These are phyloP conservation scores for Perca schrenkii DNA, from an alignment of 2,113 vertebrate species.

Conservation along the genomic window DNA sequence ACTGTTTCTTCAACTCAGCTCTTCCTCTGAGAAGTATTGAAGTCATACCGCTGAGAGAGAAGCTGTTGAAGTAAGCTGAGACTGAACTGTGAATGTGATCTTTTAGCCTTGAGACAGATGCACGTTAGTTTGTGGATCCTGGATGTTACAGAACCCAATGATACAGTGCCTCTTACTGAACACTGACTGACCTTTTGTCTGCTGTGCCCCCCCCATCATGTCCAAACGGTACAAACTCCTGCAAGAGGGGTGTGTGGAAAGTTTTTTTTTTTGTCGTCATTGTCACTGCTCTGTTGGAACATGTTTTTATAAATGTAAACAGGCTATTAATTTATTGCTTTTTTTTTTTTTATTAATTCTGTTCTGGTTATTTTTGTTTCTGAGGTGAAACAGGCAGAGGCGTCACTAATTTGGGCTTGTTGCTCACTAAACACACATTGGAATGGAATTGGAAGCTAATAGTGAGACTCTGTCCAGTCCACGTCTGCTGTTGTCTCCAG, in stretches of 20 bases:
- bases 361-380: background rate
- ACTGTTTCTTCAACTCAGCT: conserved; percentile 12
- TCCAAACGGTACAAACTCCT: conserved; percentile 76
- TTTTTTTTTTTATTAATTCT: conserved; percentile 48
- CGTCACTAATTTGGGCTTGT: background rate
- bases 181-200: conserved; percentile 25
- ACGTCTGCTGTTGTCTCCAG: conserved; percentile 12
- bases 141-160: conserved; percentile 15
- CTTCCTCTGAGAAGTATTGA: background rate
- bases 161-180: conserved; percentile 56
- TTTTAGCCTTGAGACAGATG: conserved; percentile 28
- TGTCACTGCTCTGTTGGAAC: conserved; percentile 38
- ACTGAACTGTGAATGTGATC: conserved; percentile 66
- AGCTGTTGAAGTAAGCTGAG: background rate
- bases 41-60: background rate
- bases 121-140: background rate
- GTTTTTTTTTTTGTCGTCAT: conserved; percentile 37
- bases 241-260: conserved; percentile 20
- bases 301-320: conserved; percentile 79
- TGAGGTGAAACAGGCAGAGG: conserved; percentile 35
- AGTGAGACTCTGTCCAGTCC: background rate
- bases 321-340: conserved; percentile 83
- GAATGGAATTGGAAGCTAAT: background rate
- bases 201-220: conserved; percentile 29
- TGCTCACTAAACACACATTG: background rate